phyloP scores from a whole-genome alignment of 2,113 vertebrate species.

The Taurulus bubalis region DNA sequence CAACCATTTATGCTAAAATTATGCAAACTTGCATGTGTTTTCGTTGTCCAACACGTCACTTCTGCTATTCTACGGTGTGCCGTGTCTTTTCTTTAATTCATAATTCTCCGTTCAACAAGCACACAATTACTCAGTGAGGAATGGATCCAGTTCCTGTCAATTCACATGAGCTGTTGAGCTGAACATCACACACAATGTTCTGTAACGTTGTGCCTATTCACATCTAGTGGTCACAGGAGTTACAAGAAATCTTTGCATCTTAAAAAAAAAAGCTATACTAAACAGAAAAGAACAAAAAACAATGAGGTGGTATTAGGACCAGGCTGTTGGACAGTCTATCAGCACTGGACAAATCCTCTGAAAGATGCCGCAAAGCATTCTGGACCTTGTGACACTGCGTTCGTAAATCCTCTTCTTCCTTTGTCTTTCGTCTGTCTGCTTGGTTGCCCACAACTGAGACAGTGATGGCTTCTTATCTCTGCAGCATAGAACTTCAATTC shows the following conservation, averaged over 20 bases:
- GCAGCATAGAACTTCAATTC: conserved; percentile 52
- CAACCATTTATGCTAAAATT: neutral
- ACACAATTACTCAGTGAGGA: conserved; percentile 24
- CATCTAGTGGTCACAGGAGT: conserved; percentile 2
- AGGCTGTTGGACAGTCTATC: conserved; percentile 45
- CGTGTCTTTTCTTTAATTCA: conserved; percentile 13
- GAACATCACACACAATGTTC: conserved; percentile 15
- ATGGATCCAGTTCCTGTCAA: conserved; percentile 10
- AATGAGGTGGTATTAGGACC: conserved; percentile 35
- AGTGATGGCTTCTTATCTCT: conserved; percentile 59
- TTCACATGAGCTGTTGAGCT: conserved; percentile 4
- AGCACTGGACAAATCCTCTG: conserved; percentile 34
- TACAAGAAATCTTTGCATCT: conserved; percentile 27
- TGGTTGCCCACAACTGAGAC: conserved; percentile 54
- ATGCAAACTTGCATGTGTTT: conserved; percentile 21
- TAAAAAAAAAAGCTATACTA: conserved; percentile 20
- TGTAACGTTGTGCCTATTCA: conserved; percentile 32
- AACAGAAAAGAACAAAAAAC: conserved; percentile 41
- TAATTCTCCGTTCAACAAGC: conserved; percentile 6
- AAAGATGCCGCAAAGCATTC: conserved; percentile 44
- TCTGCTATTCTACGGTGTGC: conserved; percentile 23
- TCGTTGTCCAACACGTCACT: neutral
- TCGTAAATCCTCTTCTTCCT: conserved; percentile 17
- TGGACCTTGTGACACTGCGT: conserved; percentile 24
- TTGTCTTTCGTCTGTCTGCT: conserved; percentile 15